Percentiles rank a stretch among this genome's conserved stretches.
These are phyloP conservation scores for Pasiphila rectangulata DNA, from an alignment of 2,888 invertebrate species.

Conservation along the genomic window DNA sequence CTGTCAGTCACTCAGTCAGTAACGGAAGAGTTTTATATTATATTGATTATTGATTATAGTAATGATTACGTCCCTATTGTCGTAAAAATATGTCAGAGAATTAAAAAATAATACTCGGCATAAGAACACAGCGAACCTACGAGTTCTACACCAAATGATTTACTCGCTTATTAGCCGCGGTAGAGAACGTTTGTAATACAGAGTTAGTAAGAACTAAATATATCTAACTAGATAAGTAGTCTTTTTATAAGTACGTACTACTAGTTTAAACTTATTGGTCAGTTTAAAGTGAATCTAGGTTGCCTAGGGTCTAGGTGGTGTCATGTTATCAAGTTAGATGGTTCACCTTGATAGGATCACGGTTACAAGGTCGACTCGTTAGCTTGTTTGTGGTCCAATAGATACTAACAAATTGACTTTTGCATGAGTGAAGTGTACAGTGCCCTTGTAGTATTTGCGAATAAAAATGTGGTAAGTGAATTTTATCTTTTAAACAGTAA, in stretches of 20 bases:
- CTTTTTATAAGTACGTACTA: too few species aligned
- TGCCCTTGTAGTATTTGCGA: constrained; percentile 10
- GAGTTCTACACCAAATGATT: constrained; percentile 8
- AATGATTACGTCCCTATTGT: too few species aligned
- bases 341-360: constrained; percentile 46
- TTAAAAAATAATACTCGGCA: neutral
- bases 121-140: constrained; percentile 1
- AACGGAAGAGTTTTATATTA: too few species aligned
- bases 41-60: too few species aligned
- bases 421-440: constrained; percentile 20
- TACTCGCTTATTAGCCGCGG: constrained; percentile 17
- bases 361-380: constrained; percentile 25
- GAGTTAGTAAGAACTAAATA: too few species aligned
- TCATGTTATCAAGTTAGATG: constrained; percentile 32
- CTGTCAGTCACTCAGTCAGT: too few species aligned
- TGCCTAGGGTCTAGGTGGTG: constrained; percentile 25
- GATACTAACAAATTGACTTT: constrained; percentile 16
- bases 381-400: constrained; percentile 28
- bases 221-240: too few species aligned
- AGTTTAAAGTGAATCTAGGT: constrained; percentile 1
- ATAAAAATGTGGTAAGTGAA: constrained; percentile 24
- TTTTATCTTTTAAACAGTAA: neutral
- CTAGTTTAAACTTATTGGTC: neutral
- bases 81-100: too few species aligned
- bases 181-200: constrained; percentile 15